phyloP scores from a whole-genome alignment of 2,797 vertebrate species.

The Galaxias olidus region DNA sequence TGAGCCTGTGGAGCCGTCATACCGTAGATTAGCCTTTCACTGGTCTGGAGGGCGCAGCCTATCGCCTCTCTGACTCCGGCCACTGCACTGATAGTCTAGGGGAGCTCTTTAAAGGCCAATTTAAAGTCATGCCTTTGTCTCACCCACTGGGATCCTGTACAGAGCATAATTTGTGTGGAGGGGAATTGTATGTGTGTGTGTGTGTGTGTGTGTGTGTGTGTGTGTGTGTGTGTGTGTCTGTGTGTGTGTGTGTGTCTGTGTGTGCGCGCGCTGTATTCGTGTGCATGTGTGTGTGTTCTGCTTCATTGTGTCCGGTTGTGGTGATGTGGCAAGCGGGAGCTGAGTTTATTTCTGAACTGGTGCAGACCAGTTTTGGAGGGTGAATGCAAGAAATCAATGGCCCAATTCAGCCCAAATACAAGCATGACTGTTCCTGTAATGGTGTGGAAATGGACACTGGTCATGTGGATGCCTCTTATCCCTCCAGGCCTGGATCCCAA shows the following conservation, averaged over 20 bases:
- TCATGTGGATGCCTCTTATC: conserved; percentile 66
- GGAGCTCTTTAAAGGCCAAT: background rate
- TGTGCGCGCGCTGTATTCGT: conserved; percentile 21
- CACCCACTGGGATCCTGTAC: background rate
- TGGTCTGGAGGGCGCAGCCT: conserved; percentile 48
- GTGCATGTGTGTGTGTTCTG: conserved; percentile 48
- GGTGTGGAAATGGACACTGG: conserved; percentile 69
- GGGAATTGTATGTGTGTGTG: background rate
- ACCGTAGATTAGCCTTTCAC: conserved; percentile 69
- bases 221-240: background rate
- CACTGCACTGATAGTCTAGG: conserved; percentile 55
- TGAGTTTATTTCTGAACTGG: conserved; percentile 56
- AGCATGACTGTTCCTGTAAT: conserved; percentile 70
- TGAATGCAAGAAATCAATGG: conserved; percentile 66
- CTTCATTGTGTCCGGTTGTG: conserved; percentile 48
- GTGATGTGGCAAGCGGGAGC: conserved; percentile 35
- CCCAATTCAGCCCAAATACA: conserved; percentile 66
- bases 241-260: background rate
- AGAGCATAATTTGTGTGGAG: background rate
- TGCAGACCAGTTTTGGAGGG: conserved; percentile 36
- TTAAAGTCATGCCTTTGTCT: background rate
- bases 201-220: conserved; percentile 4
- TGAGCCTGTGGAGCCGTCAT: conserved; percentile 64
- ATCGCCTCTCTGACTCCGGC: conserved; percentile 56
- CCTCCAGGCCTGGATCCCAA: conserved; percentile 63